Evolutionary conservation across 2,888 invertebrate genomes (phyloP), one percentile per base, ranked within the genome.

Genomic region (Caenorhabditis doughertyi): DNA sequence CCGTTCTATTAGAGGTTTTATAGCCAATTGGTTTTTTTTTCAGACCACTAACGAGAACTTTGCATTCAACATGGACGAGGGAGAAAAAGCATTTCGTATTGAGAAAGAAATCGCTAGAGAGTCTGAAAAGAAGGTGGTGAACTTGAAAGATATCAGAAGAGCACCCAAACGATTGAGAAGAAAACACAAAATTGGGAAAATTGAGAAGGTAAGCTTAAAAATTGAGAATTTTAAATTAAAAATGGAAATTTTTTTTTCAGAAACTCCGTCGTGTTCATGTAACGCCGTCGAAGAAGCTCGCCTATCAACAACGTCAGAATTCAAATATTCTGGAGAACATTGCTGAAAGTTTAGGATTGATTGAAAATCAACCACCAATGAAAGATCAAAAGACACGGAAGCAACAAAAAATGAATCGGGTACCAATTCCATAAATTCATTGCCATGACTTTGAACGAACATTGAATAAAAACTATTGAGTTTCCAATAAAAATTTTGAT

Each of bases 61-160:
- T 16, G 44, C 51, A 11, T 39, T 62, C 18, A 79, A 44, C 27
- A 27, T 79, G 56, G 70, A 70, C 42, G 79, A 79, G n/a, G 71
- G 71, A 0, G 79, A 79, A 21, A 64, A 56, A 35, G 29, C 65
- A 4, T 81, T 81, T 60, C 64, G 53, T 3, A 39, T 72, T 13
- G 82, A 82, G 29, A 72, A 77, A 23, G 82, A 82, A 27, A 82
- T 82, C 25, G 77, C 82, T 0, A 67, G 82, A 49, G 77, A 82
- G 11, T 77, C 72, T 3, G 77, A 82, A 21, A 82, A 82, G 39
- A 82, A 82, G 23, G 62, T 81, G 4, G 71, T 64, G 18, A 65
- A 56, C 44, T 25, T 42, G 5, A 44, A 56, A 7, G 56, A 64
- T 35, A 56, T 70, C n/a, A 21, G 71, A 49, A 18, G 79, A 42